Base-by-base conservation (phyloP, 2,113 vertebrate genomes). In the Silurus glanis region DNA sequence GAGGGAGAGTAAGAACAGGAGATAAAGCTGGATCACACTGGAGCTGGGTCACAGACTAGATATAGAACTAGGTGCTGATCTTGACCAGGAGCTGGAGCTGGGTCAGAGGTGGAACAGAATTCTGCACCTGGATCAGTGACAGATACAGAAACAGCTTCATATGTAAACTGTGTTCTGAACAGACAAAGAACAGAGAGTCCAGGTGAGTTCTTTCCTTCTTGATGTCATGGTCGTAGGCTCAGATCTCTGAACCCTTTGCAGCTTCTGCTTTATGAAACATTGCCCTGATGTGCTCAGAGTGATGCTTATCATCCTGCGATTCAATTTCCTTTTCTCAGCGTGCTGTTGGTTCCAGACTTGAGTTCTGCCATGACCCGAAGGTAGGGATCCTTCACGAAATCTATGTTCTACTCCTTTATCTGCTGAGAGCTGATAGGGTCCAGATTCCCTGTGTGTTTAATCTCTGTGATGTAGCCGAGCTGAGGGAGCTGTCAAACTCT, bases 381-480 rank as follows among this genome's bases (percentile, higher is more conserved):
- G 53, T 88, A 89, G 88, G 91, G 78, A 90, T 88, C 89, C 92
- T 93, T 93, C 93, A 85, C 76, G 61, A 19, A 86, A 62, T 84
- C 88, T 62, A 87, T 91, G 91, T 93, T 92, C 90, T 91, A 91
- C 88, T 91, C 91, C 91, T 86, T 90, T 84, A 94, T 93, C 91
- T 64, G 7, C 82, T 88, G 84, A 78, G 47, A 85, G 90, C 88
- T 75, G 90, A 89, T 56, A 21, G 85, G 90, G 91, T 88, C 85
- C 9, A 69, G 91, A 86, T 91, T 92, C 92, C 89, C 82, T 4
- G 84, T 87, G 92, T 91, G 88, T 89, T 93, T 92, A 86, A 90
- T 94, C 93, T 93, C 90, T 89, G 84, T 90, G 91, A 94, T 93
- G 92, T 7, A 93, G 90, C 89, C 86, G 90, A 88, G 91, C 86